A percentile compares a stretch with the other conserved stretches of the same genome.
Conservation (phyloP, 2,797 vertebrate species). For the Argyrosomus regius region DNA sequence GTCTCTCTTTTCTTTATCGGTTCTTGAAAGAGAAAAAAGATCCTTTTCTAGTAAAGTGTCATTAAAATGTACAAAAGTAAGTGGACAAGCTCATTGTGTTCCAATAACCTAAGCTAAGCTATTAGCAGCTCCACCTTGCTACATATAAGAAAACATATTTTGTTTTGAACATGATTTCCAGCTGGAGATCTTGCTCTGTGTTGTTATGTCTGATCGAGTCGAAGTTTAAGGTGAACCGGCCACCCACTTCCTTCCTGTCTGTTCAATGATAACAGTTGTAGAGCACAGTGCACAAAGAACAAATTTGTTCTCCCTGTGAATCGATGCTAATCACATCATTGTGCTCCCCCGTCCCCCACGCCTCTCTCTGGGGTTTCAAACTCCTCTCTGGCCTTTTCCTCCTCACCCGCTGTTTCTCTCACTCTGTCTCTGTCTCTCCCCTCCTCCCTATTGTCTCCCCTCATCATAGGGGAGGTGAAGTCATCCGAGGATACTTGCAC, state of each 20-base stretch:
- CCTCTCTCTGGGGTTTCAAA: conserved; percentile 72
- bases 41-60: background rate
- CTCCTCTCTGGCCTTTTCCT: conserved; percentile 66
- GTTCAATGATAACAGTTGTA: conserved; percentile 63
- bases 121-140: conserved; percentile 33
- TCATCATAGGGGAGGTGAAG: conserved; percentile 65
- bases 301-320: conserved; percentile 74
- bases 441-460: conserved; percentile 60
- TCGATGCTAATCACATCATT: conserved; percentile 80
- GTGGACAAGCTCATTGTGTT: conserved; percentile 23
- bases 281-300: conserved; percentile 40
- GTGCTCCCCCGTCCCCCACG: conserved; percentile 45
- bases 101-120: conserved; percentile 38
- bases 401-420: conserved; percentile 59
- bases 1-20: background rate
- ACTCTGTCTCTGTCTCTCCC: conserved; percentile 41
- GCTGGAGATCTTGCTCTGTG: conserved; percentile 15
- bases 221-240: conserved; percentile 69
- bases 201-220: conserved; percentile 46
- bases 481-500: conserved; percentile 69
- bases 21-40: conserved; percentile 3
- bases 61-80: conserved; percentile 23
- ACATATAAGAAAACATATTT: conserved; percentile 24
- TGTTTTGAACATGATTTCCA: conserved; percentile 41
- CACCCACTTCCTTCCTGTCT: conserved; percentile 70